A percentile compares a stretch with the other conserved stretches of the same genome.
Evolutionary conservation across 2,797 vertebrate species (phyloP).

Genomic region (Characodon lateralis): DNA sequence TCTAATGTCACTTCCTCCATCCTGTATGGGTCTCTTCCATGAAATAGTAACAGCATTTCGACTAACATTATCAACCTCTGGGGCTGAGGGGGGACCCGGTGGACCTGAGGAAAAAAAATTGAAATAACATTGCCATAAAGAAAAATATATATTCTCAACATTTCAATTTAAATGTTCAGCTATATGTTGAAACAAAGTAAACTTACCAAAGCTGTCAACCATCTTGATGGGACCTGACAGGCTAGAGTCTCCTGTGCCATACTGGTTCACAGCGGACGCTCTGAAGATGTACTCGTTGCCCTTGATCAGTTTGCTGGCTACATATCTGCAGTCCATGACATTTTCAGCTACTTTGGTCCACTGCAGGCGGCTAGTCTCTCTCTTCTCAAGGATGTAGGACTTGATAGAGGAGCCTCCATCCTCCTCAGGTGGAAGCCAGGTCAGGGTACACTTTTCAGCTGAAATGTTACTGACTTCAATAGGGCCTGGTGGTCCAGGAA

Average conservation of each 20-base stretch:
- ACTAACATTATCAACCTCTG: constrained; percentile 92
- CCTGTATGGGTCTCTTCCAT: constrained; percentile 93
- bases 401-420: constrained; percentile 94
- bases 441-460: constrained; percentile 95
- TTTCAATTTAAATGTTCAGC: background rate
- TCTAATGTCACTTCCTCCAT: constrained; percentile 97
- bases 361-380: constrained; percentile 96
- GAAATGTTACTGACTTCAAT: constrained; percentile 94
- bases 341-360: constrained; percentile 97
- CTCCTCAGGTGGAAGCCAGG: constrained; percentile 95
- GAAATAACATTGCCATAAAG: background rate
- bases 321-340: constrained; percentile 89
- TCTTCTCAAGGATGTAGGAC: constrained; percentile 95
- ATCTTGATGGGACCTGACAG: constrained; percentile 95
- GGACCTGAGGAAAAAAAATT: constrained; percentile 78
- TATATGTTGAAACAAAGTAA: background rate
- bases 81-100: constrained; percentile 94
- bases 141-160: background rate
- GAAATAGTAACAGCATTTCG: constrained; percentile 91
- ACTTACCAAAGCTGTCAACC: constrained; percentile 94
- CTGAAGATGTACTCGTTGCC: constrained; percentile 99
- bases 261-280: constrained; percentile 94
- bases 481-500: constrained; percentile 95
- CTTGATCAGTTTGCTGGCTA: constrained; percentile 93
- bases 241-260: constrained; percentile 91